Evolutionary conservation across 2,888 invertebrate genomes (phyloP).

Genomic region (Pyralis farinalis): DNA sequence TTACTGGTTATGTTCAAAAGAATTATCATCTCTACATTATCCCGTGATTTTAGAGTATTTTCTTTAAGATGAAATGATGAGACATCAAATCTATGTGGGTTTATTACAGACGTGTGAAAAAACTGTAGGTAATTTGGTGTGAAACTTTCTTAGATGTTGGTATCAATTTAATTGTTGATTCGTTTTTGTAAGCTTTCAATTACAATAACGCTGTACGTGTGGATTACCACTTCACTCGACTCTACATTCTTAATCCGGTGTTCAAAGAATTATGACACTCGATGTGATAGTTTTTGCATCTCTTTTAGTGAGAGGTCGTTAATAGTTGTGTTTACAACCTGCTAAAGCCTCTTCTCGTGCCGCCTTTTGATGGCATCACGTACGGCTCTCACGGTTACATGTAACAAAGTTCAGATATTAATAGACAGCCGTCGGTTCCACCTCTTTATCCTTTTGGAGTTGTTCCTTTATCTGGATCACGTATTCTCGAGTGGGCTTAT

Average conservation of each 20-base stretch:
- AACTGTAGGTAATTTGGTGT: too few relatives aligned
- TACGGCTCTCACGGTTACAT: constrained; percentile 51
- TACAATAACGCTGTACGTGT: constrained; percentile 5
- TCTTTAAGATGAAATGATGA: too few relatives aligned
- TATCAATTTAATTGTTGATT: too few relatives aligned
- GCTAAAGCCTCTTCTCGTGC: constrained; percentile 47
- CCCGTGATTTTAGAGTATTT: not conserved
- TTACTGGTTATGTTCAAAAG: too few relatives aligned
- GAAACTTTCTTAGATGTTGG: too few relatives aligned
- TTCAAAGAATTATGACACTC: constrained; percentile 32
- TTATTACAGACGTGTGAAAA: too few relatives aligned
- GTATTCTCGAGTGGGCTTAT: constrained; percentile 66
- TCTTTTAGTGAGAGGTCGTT: constrained; percentile 54
- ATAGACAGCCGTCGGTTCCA: constrained; percentile 45
- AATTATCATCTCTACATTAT: too few relatives aligned
- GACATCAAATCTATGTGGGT: too few relatives aligned
- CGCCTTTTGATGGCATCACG: constrained; percentile 69
- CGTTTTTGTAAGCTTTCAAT: not conserved
- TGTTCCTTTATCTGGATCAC: constrained; percentile 63
- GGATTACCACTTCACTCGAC: constrained; percentile 8
- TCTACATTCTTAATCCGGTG: constrained; percentile 12
- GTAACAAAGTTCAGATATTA: constrained; percentile 52
- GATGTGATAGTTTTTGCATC: constrained; percentile 55
- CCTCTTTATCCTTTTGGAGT: constrained; percentile 36
- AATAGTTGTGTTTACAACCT: constrained; percentile 76